phyloP scores from a whole-genome alignment of 2,888 invertebrate species.

The Conchocele bisecta region DNA sequence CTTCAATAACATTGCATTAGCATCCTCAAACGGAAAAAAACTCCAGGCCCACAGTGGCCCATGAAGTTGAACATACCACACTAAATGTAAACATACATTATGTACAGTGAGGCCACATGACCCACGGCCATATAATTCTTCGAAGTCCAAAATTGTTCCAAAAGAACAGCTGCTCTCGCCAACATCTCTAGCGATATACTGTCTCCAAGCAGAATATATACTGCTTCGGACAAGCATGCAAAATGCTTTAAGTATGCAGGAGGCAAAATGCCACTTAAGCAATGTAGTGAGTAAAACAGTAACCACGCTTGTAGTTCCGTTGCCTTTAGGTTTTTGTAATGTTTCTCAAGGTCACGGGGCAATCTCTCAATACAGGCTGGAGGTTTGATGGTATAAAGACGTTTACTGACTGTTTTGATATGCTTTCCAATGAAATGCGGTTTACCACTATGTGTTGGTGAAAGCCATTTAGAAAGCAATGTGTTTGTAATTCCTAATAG shows the following conservation, averaged over 20 bases:
- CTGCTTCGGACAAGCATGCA: constrained; percentile 41
- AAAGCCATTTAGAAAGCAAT: constrained; percentile 42
- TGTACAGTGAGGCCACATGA: constrained; percentile 49
- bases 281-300: constrained; percentile 49
- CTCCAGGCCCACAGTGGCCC: no score
- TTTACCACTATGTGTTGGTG: constrained; percentile 18
- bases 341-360: constrained; percentile 53
- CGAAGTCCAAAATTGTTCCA: constrained; percentile 37
- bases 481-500: constrained; percentile 34
- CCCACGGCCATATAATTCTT: constrained; percentile 26
- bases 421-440: constrained; percentile 43
- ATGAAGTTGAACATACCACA: no score
- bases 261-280: constrained; percentile 41
- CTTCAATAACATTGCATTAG: no score
- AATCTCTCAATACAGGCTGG: constrained; percentile 50
- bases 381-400: constrained; percentile 42
- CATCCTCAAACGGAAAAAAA: no score
- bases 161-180: constrained; percentile 21
- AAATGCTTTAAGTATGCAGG: constrained; percentile 48
- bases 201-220: constrained; percentile 54
- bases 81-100: constrained; percentile 36
- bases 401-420: constrained; percentile 21
- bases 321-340: constrained; percentile 54
- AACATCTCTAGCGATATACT: constrained; percentile 24
- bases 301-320: constrained; percentile 60